phyloP scores from a whole-genome alignment of 2,797 vertebrate species.

The Glossophaga mutica region DNA sequence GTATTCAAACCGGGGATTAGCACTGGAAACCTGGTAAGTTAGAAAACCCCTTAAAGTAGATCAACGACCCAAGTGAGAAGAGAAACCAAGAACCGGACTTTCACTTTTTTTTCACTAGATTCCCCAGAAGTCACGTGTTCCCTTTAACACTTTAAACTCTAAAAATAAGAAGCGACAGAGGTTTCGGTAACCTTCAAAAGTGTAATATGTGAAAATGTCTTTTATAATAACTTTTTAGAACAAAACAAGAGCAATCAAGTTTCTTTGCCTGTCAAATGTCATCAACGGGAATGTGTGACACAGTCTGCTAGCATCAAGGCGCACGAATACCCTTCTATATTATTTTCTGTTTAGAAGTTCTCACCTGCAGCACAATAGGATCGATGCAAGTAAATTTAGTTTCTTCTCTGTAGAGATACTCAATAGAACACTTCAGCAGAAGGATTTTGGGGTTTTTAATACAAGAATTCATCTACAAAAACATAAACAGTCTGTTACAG shows the following conservation, averaged over 20 bases:
- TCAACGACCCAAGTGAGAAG: background rate
- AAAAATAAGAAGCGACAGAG: background rate
- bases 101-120: background rate
- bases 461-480: slow-evolving; percentile 93
- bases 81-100: background rate
- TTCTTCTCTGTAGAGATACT: slow-evolving; percentile 98
- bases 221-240: background rate
- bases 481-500: slow-evolving; percentile 46
- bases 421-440: slow-evolving; percentile 97
- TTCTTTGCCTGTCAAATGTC: background rate
- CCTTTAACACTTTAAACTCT: background rate
- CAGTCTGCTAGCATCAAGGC: background rate
- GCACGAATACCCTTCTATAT: background rate
- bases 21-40: background rate
- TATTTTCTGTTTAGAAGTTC: slow-evolving; percentile 29
- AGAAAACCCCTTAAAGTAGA: background rate
- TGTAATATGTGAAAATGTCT: background rate
- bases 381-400: slow-evolving; percentile 99
- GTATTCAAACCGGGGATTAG: background rate
- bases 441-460: slow-evolving; percentile 98
- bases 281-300: background rate
- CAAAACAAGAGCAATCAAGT: background rate
- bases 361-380: slow-evolving; percentile 97
- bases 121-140: background rate
- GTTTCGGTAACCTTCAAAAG: background rate